Conservation (phyloP, 1,140 invertebrate genomes). For the Psix sp. region DNA sequence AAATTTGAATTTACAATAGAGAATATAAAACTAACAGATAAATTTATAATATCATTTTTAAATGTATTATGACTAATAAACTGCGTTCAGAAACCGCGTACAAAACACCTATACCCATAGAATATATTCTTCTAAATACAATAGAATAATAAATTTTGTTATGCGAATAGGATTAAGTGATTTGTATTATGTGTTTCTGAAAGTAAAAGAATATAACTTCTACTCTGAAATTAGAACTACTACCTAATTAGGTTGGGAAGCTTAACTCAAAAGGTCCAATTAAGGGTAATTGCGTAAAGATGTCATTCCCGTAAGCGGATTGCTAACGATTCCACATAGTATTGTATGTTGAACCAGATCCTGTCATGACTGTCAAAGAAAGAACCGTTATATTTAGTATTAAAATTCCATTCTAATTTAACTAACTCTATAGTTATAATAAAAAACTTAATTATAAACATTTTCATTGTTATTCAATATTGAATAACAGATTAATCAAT, state of each 20-base stretch:
- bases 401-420: slow-evolving; percentile 56
- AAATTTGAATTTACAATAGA: too few species aligned
- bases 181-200: slow-evolving; percentile 34
- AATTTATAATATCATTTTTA: too few species aligned
- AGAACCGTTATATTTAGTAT: slow-evolving; percentile 67
- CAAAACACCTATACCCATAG: too few species aligned
- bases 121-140: background rate
- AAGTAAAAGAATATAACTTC: slow-evolving; percentile 32
- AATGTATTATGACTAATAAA: too few species aligned
- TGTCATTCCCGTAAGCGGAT: slow-evolving; percentile 76
- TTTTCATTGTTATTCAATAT: too few species aligned
- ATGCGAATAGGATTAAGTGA: slow-evolving; percentile 40
- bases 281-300: slow-evolving; percentile 77
- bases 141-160: slow-evolving; percentile 21
- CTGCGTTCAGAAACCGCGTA: too few species aligned
- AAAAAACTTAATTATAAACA: too few species aligned
- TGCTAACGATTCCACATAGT: slow-evolving; percentile 68
- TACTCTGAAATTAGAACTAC: slow-evolving; percentile 63
- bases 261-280: slow-evolving; percentile 69
- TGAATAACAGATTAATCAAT: too few species aligned
- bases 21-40: too few species aligned
- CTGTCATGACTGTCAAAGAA: slow-evolving; percentile 52
- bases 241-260: slow-evolving; percentile 70
- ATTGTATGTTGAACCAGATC: slow-evolving; percentile 68
- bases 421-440: background rate